A percentile compares a stretch with the other conserved stretches of the same genome.
These are phyloP conservation scores for Sisor rabdophorus DNA, from an alignment of 2,113 vertebrate genomes.

Conservation along the genomic window DNA sequence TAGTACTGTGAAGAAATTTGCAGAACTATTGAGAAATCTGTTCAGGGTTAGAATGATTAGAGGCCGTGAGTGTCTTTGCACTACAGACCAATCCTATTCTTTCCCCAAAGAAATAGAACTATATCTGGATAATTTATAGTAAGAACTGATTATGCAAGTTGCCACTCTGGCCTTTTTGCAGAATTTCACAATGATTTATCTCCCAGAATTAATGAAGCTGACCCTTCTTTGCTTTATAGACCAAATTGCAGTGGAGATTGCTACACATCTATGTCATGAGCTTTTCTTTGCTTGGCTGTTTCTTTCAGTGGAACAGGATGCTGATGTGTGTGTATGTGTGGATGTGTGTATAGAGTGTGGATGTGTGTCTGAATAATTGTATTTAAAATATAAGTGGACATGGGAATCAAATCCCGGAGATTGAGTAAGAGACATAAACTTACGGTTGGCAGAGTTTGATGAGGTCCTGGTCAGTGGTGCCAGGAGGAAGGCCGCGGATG, in stretches of 20 bases:
- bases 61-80: constrained; percentile 34
- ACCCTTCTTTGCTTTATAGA: constrained; percentile 42
- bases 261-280: constrained; percentile 20
- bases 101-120: constrained; percentile 23
- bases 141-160: constrained; percentile 49
- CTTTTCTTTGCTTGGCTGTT: constrained; percentile 54
- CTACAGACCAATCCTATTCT: constrained; percentile 25
- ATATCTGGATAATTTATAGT: constrained; percentile 49
- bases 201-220: constrained; percentile 47
- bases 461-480: constrained; percentile 76
- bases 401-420: constrained; percentile 13
- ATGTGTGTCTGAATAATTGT: constrained; percentile 44
- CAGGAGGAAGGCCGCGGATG: constrained; percentile 95
- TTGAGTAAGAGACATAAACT: constrained; percentile 51
- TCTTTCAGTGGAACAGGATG: constrained; percentile 29
- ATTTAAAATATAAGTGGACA: constrained; percentile 34
- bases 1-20: background rate
- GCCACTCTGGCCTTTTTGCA: constrained; percentile 43
- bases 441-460: constrained; percentile 77
- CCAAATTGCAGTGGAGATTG: constrained; percentile 40
- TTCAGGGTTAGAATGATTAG: constrained; percentile 22
- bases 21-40: constrained; percentile 25
- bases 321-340: constrained; percentile 47
- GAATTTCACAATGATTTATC: constrained; percentile 49
- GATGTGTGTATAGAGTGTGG: constrained; percentile 37